Percentiles rank a stretch among this genome's conserved stretches.
Evolutionary conservation across 2,888 invertebrate genomes (phyloP).

Genomic region (Sphaeridia pumilis): DNA sequence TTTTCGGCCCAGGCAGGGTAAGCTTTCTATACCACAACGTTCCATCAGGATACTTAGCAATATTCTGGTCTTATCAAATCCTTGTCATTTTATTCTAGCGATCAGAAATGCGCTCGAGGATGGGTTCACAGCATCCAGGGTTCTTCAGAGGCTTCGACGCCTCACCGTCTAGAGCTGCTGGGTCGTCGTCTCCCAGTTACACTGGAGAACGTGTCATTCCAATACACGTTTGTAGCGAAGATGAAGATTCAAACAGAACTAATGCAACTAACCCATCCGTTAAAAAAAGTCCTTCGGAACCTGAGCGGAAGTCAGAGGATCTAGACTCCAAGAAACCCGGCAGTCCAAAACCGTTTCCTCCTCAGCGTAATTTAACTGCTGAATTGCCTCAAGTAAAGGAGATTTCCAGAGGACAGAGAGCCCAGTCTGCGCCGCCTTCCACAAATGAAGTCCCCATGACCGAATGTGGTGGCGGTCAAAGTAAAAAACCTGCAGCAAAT

Average conservation of each 20-base stretch:
- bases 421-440: conserved; percentile 30
- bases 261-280: neutral
- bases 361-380: conserved; percentile 27
- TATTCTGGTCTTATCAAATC: neutral
- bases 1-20: neutral
- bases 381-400: conserved; percentile 18
- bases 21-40: neutral
- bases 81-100: neutral
- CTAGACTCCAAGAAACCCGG: conserved; percentile 5
- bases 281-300: neutral
- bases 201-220: conserved; percentile 13
- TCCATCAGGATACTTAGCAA: neutral
- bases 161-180: neutral
- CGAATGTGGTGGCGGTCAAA: conserved; percentile 11
- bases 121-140: conserved; percentile 9
- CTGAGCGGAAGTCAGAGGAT: conserved; percentile 2
- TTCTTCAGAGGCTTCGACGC: conserved; percentile 10
- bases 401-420: conserved; percentile 17
- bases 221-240: conserved; percentile 6
- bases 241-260: neutral
- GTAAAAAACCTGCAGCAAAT: conserved; percentile 3
- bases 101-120: conserved; percentile 5
- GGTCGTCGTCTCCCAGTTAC: conserved; percentile 12
- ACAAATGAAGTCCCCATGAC: conserved; percentile 6
- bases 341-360: conserved; percentile 16